Evolutionary conservation across 2,113 vertebrate species (phyloP).

Genomic region (Malurus melanocephalus): DNA sequence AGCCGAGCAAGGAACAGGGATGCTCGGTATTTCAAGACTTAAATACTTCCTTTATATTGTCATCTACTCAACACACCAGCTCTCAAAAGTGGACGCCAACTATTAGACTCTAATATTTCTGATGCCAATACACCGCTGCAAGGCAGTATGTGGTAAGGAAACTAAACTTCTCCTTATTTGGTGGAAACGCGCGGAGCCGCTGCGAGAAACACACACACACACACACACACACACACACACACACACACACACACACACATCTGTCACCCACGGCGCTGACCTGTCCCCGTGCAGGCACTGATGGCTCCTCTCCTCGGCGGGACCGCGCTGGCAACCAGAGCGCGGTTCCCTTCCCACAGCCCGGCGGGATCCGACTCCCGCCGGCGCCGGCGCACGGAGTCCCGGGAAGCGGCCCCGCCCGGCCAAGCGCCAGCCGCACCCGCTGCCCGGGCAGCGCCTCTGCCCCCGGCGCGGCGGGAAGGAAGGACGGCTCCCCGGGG

Average conservation of each 20-base stretch:
- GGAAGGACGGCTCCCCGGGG: background rate
- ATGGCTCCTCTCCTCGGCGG: background rate
- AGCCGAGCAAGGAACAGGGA: background rate
- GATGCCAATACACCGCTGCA: accelerated
- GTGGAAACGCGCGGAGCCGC: background rate
- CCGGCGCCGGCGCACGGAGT: background rate
- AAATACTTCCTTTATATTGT: background rate
- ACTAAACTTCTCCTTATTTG: background rate
- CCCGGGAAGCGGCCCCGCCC: background rate
- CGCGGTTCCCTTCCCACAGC: background rate
- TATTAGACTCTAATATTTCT: background rate
- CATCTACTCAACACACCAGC: background rate
- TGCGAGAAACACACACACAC: background rate
- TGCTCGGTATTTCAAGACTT: background rate
- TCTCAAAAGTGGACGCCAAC: background rate
- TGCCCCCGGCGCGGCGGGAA: no score
- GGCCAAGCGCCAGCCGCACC: background rate
- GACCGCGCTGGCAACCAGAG: accelerated
- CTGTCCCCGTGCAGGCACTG: accelerated
- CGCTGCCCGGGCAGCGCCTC: no score
- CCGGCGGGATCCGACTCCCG: background rate
- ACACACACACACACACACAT: accelerated
- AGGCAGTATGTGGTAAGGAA: accelerated
- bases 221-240: accelerated
- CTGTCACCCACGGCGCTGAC: background rate